phyloP scores from a whole-genome alignment of 2,888 invertebrate species.

The Tillus elongatus region DNA sequence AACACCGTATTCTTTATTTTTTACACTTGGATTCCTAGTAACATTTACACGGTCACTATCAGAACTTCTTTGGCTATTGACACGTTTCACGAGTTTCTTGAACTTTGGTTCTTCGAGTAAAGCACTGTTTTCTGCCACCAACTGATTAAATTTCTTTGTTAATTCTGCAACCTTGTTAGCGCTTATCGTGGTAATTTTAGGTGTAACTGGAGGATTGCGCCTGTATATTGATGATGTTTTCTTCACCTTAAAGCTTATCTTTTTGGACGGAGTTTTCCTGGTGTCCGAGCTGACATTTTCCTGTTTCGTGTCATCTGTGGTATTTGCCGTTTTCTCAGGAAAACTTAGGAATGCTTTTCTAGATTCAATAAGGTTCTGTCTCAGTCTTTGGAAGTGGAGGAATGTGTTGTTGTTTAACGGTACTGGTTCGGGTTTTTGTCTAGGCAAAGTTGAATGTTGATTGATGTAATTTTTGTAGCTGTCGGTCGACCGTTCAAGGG shows the following conservation, averaged over 20 bases:
- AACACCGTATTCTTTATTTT: conserved; percentile 38
- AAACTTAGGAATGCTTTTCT: conserved; percentile 29
- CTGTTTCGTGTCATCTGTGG: conserved; percentile 20
- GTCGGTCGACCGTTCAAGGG: too few relatives aligned
- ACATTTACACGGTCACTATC: conserved; percentile 22
- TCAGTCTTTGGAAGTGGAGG: conserved; percentile 18
- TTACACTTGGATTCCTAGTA: conserved; percentile 27
- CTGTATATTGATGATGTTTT: conserved; percentile 43
- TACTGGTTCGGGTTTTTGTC: too few relatives aligned
- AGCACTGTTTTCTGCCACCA: conserved; percentile 44
- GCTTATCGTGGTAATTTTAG: conserved; percentile 45
- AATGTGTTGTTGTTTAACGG: conserved; percentile 14
- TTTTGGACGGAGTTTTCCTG: conserved; percentile 42
- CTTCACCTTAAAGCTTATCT: conserved; percentile 55
- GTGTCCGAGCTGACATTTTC: conserved; percentile 16
- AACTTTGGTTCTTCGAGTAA: conserved; percentile 49
- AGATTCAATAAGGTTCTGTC: conserved; percentile 28
- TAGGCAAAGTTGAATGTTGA: too few relatives aligned
- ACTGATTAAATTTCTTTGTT: conserved; percentile 60
- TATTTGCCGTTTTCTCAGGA: neutral
- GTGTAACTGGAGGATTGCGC: conserved; percentile 40
- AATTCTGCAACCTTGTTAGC: conserved; percentile 57
- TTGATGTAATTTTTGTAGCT: too few relatives aligned
- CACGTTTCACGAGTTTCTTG: conserved; percentile 41
- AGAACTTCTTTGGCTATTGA: conserved; percentile 31